Conservation (phyloP, 2,888 invertebrate genomes). For the Kuschelorhynchus macadamiae region DNA sequence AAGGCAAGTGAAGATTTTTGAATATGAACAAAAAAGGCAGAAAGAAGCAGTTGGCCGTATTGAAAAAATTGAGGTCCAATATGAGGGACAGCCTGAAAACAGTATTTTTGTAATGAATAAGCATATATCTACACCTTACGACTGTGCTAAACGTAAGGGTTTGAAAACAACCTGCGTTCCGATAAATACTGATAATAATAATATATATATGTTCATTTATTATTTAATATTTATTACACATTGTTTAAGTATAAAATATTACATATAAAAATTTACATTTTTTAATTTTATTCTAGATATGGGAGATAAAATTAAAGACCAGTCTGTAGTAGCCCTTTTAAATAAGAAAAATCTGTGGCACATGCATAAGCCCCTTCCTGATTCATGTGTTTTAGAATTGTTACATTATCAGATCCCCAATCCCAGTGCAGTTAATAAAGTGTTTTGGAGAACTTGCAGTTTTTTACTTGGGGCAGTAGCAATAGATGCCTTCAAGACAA, state of each 20-base stretch:
- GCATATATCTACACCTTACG: conserved; percentile 89
- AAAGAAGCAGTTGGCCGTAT: conserved; percentile 82
- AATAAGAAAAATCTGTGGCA: conserved; percentile 89
- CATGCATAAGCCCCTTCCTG: conserved; percentile 88
- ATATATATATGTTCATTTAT: too few species aligned
- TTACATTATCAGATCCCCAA: conserved; percentile 77
- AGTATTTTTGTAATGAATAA: conserved; percentile 91
- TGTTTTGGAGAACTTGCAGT: conserved; percentile 95
- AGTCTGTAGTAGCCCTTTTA: conserved; percentile 85
- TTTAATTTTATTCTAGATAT: conserved; percentile 75
- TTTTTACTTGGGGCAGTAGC: conserved; percentile 88
- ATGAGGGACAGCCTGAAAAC: conserved; percentile 82
- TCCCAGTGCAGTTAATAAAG: conserved; percentile 77
- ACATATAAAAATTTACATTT: not conserved
- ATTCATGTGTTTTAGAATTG: conserved; percentile 75
- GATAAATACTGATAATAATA: not conserved
- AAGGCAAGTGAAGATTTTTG: conserved; percentile 80
- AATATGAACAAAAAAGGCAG: conserved; percentile 83
- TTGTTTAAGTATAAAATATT: conserved; percentile 5
- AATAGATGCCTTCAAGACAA: conserved; percentile 84
- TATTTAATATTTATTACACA: too few species aligned
- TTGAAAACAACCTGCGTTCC: not conserved
- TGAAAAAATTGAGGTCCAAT: conserved; percentile 91
- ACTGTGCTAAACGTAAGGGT: conserved; percentile 89
- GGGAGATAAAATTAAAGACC: conserved; percentile 78